Evolutionary conservation across 2,888 invertebrate species (phyloP), one percentile per base, ranked within the genome.

Genomic region (Coleophora deauratella): DNA sequence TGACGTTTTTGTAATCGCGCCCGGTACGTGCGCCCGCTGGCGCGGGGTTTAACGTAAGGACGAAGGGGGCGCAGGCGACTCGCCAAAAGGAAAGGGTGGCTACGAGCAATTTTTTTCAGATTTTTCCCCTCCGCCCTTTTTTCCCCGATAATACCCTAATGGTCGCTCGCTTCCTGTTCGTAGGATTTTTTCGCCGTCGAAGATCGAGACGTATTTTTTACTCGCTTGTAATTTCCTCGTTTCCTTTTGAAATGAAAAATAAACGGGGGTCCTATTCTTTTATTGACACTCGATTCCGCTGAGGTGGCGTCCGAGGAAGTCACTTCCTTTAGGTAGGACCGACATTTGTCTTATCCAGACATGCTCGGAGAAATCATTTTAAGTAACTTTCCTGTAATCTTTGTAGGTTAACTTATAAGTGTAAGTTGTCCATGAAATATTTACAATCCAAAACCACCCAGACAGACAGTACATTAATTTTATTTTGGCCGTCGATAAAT

Each of bases 141-240:
- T 75, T 74, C 74, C 78, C 68, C 82, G 84, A 85, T 85, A 84
- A 85, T 84, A 82, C 84, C 75, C 81, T 84, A 84, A 85, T 85
- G 85, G 85, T 78, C 73, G 78, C 74, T 70, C 62, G 81, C 81
- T 85, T 85, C 84, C 82, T 84, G 82, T 84, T 80, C 73, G 75
- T 67, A 66, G 66, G 69, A 67, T 71, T 69, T 71, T 79, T 75
- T 70, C 65, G 60, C 60, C 57, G 58, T 62, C 70, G 64, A 80
- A 81, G 81, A 82, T 77, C 79, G 77, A 73, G 75, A 76, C 72
- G 74, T 74, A 73, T 81, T 84, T 84, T 82, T 80, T 75, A 73
- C 72, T 66, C 62, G 60, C 52, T 59, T 67, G 81, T 80, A 80
- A 80, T 82, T 82, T 78, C 67, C 71, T 72, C 73, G 71, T 73